Base-by-base conservation (phyloP, 2,797 vertebrate species). In the Syncerus caffer region DNA sequence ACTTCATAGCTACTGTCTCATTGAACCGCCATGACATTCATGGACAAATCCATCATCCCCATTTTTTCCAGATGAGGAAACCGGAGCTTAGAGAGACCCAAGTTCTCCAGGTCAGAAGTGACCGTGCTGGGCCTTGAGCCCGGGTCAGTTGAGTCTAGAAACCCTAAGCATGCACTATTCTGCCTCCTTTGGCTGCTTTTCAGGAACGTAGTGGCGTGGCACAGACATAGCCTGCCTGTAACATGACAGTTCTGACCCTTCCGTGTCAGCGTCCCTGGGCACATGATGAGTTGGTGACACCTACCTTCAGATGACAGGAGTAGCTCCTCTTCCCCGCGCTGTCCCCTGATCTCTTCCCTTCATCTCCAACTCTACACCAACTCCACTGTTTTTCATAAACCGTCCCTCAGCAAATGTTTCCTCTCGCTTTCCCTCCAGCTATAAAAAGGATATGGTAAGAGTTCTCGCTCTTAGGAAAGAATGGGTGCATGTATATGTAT, bases 261-360 rank as follows among this genome's bases (percentile, higher is more conserved):
- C 17, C 57, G 0, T 19, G 11, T 25, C 16, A 0, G 51, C 2
- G 0, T 45, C 31, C 21, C 38, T 31, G n/a, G 14, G 6, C 27
- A 11, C 7, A 3, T 0, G 27, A 23, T 10, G 60, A 50, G 58
- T 2, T 23, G 29, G 8, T 17, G 9, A 34, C 12, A 38, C n/a
- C 71, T 47, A 0, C 53, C 42, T 45, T 27, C 53, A 31, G 45
- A 15, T 45, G 57, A 4, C 1, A 9, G 17, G 51, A 16, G 2
- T 16, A 25, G 45, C 58, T 76, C 4, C 34, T 42, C 55, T 58
- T 38, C 34, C 60, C 47, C 9, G 17, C 23, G 12, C 13, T n/a
- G n/a, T 21, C 51, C 16, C 60, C 31, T 86, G 21, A 17, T 58
- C 71, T 27, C 38, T 38, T 82, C 51, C 50, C 21, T 86, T 82